A percentile compares a stretch with the other conserved stretches of the same genome.
These are phyloP conservation scores for Onychostoma macrolepis DNA, from an alignment of 2,113 vertebrate genomes.

Conservation along the genomic window DNA sequence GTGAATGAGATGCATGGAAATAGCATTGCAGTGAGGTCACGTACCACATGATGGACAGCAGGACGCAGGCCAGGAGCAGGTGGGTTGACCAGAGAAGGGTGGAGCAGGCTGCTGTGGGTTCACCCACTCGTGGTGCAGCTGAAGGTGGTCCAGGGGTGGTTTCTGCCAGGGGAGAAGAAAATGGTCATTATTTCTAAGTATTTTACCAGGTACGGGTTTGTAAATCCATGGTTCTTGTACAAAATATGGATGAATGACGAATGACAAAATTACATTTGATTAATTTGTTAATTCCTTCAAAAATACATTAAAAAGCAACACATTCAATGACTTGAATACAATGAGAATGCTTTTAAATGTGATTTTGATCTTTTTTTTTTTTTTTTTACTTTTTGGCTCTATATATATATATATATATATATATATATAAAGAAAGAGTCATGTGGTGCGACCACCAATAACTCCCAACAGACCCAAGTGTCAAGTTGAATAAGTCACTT, in stretches of 20 bases:
- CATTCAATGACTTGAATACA: background rate
- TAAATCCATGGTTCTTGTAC: background rate
- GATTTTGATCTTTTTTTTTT: background rate
- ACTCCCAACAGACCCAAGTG: background rate
- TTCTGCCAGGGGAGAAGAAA: constrained; percentile 46
- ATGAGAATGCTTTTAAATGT: background rate
- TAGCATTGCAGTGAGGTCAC: constrained; percentile 33
- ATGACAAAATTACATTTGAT: background rate
- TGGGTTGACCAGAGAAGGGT: constrained; percentile 52
- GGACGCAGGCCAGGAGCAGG: constrained; percentile 57
- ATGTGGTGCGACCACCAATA: background rate
- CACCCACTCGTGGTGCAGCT: constrained; percentile 53
- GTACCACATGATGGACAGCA: constrained; percentile 67
- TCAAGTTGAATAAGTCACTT: background rate
- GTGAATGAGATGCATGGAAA: background rate
- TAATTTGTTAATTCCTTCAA: background rate
- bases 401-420: too few relatives aligned
- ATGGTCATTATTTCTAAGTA: background rate
- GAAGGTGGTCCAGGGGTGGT: constrained; percentile 63
- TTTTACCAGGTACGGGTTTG: background rate
- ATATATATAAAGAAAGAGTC: background rate
- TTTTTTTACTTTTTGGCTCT: too few relatives aligned
- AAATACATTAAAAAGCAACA: background rate
- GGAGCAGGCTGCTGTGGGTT: constrained; percentile 44
- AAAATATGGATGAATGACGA: background rate